These are phyloP conservation scores for Phaenicophaeus curvirostris DNA, from an alignment of 2,797 vertebrate genomes.

Conservation along the genomic window DNA sequence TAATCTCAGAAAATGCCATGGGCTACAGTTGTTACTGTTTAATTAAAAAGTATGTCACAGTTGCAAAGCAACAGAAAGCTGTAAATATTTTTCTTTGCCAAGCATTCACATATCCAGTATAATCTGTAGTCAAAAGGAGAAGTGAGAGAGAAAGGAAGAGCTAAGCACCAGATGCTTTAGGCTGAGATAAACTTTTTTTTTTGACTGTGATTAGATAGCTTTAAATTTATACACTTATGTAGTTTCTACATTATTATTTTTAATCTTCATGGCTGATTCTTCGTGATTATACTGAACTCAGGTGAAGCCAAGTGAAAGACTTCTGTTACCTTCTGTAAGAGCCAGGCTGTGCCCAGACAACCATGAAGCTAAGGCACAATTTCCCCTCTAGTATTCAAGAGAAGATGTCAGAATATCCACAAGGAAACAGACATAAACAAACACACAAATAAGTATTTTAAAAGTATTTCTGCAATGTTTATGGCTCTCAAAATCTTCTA, in stretches of 20 bases:
- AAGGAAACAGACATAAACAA: neutral
- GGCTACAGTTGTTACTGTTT: slow-evolving; percentile 31
- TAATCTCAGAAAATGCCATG: slow-evolving; percentile 47
- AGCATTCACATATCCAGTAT: neutral
- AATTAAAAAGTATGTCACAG: slow-evolving; percentile 40
- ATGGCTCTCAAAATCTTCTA: neutral
- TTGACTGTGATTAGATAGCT: neutral
- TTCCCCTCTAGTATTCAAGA: neutral
- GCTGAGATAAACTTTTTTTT: slow-evolving; percentile 6
- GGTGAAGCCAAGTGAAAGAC: neutral
- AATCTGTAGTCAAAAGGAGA: slow-evolving; percentile 13
- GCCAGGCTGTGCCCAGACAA: neutral
- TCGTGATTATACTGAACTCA: neutral
- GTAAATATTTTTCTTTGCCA: slow-evolving; percentile 22
- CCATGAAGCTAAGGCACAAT: neutral
- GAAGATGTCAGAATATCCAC: neutral
- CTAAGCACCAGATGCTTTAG: neutral
- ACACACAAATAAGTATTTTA: neutral
- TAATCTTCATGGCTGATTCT: neutral
- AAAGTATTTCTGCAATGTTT: neutral
- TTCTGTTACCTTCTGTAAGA: neutral
- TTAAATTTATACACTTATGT: neutral
- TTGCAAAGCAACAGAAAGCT: neutral
- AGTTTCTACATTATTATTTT: neutral
- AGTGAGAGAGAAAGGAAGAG: neutral